Conservation (phyloP, 2,888 invertebrate species). For the Tromatobia lineatoria region DNA sequence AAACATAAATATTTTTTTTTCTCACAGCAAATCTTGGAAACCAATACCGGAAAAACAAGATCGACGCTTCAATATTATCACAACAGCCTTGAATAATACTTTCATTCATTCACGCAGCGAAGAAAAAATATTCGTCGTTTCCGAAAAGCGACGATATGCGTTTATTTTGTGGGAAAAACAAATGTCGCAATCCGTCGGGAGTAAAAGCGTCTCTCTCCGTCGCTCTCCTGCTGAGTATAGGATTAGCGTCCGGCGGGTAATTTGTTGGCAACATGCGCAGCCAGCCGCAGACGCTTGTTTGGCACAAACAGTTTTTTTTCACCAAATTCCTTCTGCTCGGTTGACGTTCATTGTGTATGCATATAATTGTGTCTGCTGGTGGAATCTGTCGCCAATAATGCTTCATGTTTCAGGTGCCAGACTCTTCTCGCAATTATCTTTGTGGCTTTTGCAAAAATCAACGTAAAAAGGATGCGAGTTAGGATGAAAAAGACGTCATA, state of each 20-base stretch:
- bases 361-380: background rate
- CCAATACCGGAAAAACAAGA: too few species aligned
- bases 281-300: slow-evolving; percentile 21
- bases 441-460: background rate
- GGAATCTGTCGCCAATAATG: background rate
- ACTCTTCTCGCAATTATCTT: background rate
- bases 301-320: slow-evolving; percentile 41
- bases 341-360: background rate
- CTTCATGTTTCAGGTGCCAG: background rate
- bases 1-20: too few species aligned
- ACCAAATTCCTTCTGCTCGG: slow-evolving; percentile 17
- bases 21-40: too few species aligned
- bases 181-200: slow-evolving; percentile 33
- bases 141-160: slow-evolving; percentile 5
- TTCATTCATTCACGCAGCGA: too few species aligned
- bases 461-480: background rate
- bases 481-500: slow-evolving; percentile 3
- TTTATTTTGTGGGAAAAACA: slow-evolving; percentile 8
- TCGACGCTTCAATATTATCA: too few species aligned
- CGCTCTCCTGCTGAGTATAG: background rate
- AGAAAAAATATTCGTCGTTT: background rate
- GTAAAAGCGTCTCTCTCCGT: background rate
- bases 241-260: slow-evolving; percentile 12
- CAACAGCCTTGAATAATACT: background rate
- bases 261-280: slow-evolving; percentile 45